Evolutionary conservation across 1,140 invertebrate species (phyloP).

Genomic region (Nephila pilipes): DNA sequence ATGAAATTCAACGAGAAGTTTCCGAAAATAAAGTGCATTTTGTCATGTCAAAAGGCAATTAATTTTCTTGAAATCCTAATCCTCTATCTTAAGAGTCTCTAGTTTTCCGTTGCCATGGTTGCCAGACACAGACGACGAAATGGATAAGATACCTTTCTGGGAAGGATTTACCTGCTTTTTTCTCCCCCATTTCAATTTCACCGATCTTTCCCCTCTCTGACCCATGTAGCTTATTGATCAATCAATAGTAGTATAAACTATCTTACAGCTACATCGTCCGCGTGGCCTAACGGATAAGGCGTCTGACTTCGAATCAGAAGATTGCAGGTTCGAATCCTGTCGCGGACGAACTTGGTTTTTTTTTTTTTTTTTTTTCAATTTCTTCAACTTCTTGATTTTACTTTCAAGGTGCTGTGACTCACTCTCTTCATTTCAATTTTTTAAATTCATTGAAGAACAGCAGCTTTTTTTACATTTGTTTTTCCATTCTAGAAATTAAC

Average conservation of each 20-base stretch:
- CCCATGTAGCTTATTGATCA: background rate
- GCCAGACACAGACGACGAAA: background rate
- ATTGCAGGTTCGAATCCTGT: constrained; percentile 95
- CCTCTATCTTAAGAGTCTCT: background rate
- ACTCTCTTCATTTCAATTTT: too few relatives aligned
- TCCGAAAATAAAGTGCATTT: background rate
- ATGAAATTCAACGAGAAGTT: background rate
- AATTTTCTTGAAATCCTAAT: background rate
- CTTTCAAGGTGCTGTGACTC: too few relatives aligned
- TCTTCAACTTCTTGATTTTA: too few relatives aligned
- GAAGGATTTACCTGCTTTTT: background rate
- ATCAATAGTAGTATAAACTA: background rate
- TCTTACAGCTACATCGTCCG: constrained; percentile 59
- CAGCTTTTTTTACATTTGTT: too few relatives aligned
- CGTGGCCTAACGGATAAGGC: constrained; percentile 95
- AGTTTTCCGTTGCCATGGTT: background rate
- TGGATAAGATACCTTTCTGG: background rate
- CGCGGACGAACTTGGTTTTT: constrained; percentile 83
- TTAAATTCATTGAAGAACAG: too few relatives aligned
- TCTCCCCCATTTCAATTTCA: background rate
- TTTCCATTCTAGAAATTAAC: too few relatives aligned
- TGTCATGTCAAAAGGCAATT: background rate
- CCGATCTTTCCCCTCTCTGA: background rate
- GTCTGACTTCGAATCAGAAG: constrained; percentile 95
- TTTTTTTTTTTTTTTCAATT: background rate